Base-by-base conservation (phyloP, 2,888 invertebrate species). In the Schrankia costaestrigalis region DNA sequence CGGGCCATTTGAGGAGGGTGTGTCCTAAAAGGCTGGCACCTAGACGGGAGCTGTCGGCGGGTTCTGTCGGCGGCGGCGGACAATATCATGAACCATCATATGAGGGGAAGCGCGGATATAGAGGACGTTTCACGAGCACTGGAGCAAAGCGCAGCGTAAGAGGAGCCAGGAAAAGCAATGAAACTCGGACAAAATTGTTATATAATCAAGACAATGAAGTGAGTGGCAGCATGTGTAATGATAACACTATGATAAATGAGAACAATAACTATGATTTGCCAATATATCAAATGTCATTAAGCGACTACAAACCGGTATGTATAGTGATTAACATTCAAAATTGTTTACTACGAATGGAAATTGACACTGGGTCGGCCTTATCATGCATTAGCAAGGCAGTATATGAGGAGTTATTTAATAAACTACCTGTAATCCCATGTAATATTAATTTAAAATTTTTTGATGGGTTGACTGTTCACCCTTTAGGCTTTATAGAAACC, bases 251-350 rank as follows among this genome's bases (percentile, higher is more conserved):
- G n/a, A 21, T 3, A 5, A 7, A 17, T 17, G 21, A 17, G 3
- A 14, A 7, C n/a, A 11, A 30, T 8, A 2, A 11, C 22, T 14
- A 15, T 15, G 22, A 30, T 6, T 21, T 22, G 9, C 14, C 30
- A 5, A 30, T 30, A 11, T 30, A 30, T 23, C 22, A 30, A 14
- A 21, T 30, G 30, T 30, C 30, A 10, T 22, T 30, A 30, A 12
- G 11, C 6, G 15, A 26, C 5, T 32, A 32, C 14, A 32, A 11
- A 18, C 29, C 29, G 25, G 35, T 35, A 25, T 11, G 35, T 35
- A 35, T 35, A 24, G 25, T 3, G 0, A 7, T 30, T 10, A 15
- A 11, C 6, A 23, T 30, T 15, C 7, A 30, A 11, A 30, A 23
- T 17, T 3, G 15, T 15, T 15, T 15, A 3, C 18, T 31, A 1